Base-by-base conservation (phyloP, 2,888 invertebrate genomes). In the Hydrotaea cyrtoneurina region DNA sequence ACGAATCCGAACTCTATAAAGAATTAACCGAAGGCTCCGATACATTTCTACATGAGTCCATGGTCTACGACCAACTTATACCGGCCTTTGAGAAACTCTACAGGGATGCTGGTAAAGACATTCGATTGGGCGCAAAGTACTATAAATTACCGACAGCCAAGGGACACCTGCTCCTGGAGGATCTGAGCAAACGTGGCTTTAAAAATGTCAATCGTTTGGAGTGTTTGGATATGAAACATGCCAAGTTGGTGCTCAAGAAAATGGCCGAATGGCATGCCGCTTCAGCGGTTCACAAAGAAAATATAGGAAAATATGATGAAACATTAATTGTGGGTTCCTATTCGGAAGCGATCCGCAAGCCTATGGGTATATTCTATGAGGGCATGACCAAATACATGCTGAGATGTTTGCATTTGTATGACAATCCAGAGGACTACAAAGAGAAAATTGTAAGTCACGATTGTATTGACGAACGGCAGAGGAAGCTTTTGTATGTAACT, bases 241-340 rank as follows among this genome's bases (percentile, higher is more conserved):
- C 88, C 7, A 81, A 89, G 36, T 69, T 87, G 2, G 87, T 88
- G 15, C 87, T 91, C 8, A 86, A 87, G 26, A 91, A 90, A 73
- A 75, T 91, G 64, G 90, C 90, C 5, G 87, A 90, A 74, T 91
- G 90, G 86, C 91, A 91, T 87, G 91, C 91, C 0, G 89, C 89
- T 0, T 90, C 91, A 0, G 90, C 89, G 0, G 88, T 88, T 2
- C 86, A 88, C 2, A 87, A 86, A 4, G 88, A 83, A 13, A 83
- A 81, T 5, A 87, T 80, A 64, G 90, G 89, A 4, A 15, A 53
- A 11, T 87, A 84, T 76, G 78, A 74, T 0, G 78, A 82, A 0
- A 15, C 36, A 0, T 75, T 73, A 7, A 17, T 57, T 0, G 43
- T 57, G 10, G 86, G 86, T 0, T 5, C 74, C 10, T 81, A 84